phyloP scores from a whole-genome alignment of 2,888 invertebrate species.

The Cosmorhoe ocellata region DNA sequence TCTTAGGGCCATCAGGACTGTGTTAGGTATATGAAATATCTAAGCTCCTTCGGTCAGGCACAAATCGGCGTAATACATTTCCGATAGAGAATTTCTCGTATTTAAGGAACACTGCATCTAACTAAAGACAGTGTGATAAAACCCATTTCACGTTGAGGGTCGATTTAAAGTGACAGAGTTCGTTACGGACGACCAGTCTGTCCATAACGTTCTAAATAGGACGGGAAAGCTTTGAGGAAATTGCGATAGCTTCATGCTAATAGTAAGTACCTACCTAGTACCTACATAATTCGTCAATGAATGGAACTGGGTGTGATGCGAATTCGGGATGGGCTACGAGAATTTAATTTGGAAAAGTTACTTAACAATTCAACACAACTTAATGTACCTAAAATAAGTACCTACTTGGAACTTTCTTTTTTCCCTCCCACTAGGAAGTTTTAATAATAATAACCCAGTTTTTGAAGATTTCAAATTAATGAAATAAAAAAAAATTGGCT shows the following conservation, averaged over 20 bases:
- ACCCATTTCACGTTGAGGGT: conserved; percentile 1
- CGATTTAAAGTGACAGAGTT: neutral
- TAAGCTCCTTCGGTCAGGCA: no score
- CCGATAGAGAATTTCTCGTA: neutral
- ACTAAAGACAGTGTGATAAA: neutral
- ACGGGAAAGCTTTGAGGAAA: conserved; percentile 24
- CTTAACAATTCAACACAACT: no score
- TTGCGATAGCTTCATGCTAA: conserved; percentile 25
- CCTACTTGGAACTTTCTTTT: no score
- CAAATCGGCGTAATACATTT: no score
- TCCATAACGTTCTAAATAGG: conserved; percentile 15
- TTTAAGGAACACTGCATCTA: neutral
- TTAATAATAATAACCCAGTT: no score
- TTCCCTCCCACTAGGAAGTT: no score
- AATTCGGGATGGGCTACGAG: neutral
- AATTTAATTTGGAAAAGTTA: neutral
- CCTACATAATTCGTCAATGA: conserved; percentile 1
- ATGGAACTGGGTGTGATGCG: conserved; percentile 18
- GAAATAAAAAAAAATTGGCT: no score
- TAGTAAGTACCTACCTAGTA: conserved; percentile 2
- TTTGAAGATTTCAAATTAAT: no score
- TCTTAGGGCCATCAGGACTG: no score
- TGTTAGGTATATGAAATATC: no score
- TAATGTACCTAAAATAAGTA: no score
- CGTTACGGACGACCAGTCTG: conserved; percentile 13